phyloP scores from a whole-genome alignment of 2,113 vertebrate species.

The Nycticryphes semicollaris region DNA sequence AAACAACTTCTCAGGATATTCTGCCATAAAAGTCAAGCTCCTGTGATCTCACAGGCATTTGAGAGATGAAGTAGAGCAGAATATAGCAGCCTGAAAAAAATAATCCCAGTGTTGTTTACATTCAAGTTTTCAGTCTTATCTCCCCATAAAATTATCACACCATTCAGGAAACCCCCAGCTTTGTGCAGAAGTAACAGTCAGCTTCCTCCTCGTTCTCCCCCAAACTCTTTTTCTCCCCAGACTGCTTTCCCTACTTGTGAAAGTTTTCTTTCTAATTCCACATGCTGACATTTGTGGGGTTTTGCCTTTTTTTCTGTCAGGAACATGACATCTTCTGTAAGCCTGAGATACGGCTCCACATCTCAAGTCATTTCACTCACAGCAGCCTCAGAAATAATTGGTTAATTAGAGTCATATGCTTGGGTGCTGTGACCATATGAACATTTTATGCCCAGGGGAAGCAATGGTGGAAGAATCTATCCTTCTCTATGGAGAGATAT shows the following conservation, averaged over 20 bases:
- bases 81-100: background rate
- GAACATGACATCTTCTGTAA: background rate
- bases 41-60: background rate
- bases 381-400: conserved; percentile 22
- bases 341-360: background rate
- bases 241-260: background rate
- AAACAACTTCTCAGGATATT: background rate
- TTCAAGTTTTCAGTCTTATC: background rate
- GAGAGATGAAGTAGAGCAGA: background rate
- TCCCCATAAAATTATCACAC: background rate
- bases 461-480: background rate
- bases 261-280: background rate
- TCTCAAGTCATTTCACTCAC: conserved; percentile 1
- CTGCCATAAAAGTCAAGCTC: background rate
- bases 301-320: background rate
- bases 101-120: background rate
- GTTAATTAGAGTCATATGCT: conserved; percentile 14
- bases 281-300: background rate
- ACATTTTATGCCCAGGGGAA: background rate
- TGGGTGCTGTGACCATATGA: background rate
- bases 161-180: background rate
- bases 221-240: background rate
- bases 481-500: background rate
- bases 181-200: background rate
- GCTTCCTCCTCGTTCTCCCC: background rate